These are phyloP conservation scores for Stenchaetothrips biformis DNA, from an alignment of 2,888 invertebrate genomes.

Conservation along the genomic window DNA sequence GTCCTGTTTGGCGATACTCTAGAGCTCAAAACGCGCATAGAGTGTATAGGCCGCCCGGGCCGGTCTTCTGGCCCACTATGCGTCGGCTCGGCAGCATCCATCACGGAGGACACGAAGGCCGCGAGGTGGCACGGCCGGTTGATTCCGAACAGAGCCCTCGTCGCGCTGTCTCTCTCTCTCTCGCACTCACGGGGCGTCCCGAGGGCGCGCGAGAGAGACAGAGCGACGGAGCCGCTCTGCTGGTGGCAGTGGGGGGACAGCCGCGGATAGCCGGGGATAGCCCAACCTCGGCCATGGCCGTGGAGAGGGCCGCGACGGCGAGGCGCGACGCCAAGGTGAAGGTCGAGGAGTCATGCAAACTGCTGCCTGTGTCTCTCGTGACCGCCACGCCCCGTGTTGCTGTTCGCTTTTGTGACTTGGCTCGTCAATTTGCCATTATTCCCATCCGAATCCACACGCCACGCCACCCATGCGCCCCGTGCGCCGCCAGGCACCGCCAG, in stretches of 20 bases:
- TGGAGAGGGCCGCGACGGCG: too few relatives aligned
- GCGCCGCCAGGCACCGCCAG: neutral
- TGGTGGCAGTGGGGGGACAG: neutral
- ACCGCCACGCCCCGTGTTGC: neutral
- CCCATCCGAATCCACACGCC: constrained; percentile 1
- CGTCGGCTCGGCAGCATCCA: too few relatives aligned
- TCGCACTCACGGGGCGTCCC: too few relatives aligned
- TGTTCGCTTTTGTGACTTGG: constrained; percentile 12
- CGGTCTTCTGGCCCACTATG: too few relatives aligned
- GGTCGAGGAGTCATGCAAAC: constrained; percentile 8
- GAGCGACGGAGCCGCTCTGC: neutral
- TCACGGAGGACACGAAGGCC: too few relatives aligned
- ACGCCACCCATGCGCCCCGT: neutral
- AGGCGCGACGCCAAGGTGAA: neutral
- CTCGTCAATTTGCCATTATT: neutral
- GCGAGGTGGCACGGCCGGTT: too few relatives aligned
- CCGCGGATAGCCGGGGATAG: neutral
- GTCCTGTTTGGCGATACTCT: too few relatives aligned
- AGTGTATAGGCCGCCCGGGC: too few relatives aligned
- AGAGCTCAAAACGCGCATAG: too few relatives aligned
- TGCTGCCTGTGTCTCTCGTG: neutral
- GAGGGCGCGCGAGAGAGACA: neutral
- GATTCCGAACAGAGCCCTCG: too few relatives aligned
- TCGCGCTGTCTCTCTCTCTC: too few relatives aligned
- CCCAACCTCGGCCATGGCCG: too few relatives aligned